Percentiles rank a stretch among this genome's conserved stretches.
Evolutionary conservation across 2,888 invertebrate species (phyloP).

Genomic region (Hydriomena furcata): DNA sequence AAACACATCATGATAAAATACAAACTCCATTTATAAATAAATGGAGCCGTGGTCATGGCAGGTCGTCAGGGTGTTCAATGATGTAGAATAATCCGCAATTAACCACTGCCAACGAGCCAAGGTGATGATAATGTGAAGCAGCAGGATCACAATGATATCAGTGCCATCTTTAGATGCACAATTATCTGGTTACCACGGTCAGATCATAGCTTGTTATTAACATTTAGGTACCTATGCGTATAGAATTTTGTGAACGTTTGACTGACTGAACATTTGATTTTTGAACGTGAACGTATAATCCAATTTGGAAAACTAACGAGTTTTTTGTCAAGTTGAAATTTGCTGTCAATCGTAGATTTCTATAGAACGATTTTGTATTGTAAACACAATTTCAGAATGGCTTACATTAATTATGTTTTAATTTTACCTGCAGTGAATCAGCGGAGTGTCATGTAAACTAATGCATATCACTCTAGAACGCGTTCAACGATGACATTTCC

Average conservation of each 20-base stretch:
- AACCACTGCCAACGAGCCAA: constrained; percentile 20
- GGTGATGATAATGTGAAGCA: constrained; percentile 23
- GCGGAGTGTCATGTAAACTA: too few relatives aligned
- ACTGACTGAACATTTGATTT: background rate
- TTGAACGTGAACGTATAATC: too few relatives aligned
- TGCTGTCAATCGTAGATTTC: too few relatives aligned
- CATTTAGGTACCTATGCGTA: constrained; percentile 2
- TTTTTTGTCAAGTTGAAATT: too few relatives aligned
- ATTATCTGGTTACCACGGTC: constrained; percentile 30
- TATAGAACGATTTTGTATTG: too few relatives aligned
- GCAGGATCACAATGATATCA: constrained; percentile 35
- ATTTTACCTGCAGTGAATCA: too few relatives aligned
- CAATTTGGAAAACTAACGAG: too few relatives aligned
- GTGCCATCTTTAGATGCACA: constrained; percentile 29
- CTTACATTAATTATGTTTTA: too few relatives aligned
- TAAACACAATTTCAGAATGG: too few relatives aligned
- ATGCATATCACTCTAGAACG: too few relatives aligned
- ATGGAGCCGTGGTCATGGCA: constrained; percentile 10
- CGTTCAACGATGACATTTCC: too few relatives aligned
- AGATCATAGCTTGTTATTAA: constrained; percentile 15
- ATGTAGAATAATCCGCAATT: constrained; percentile 26
- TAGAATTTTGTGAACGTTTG: background rate
- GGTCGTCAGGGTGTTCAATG: constrained; percentile 20
- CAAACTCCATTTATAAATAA: constrained; percentile 12
- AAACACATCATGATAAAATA: constrained; percentile 5